Evolutionary conservation across 2,113 vertebrate genomes (phyloP), one percentile per base, ranked within the genome.

Genomic region (Chunga burmeisteri): DNA sequence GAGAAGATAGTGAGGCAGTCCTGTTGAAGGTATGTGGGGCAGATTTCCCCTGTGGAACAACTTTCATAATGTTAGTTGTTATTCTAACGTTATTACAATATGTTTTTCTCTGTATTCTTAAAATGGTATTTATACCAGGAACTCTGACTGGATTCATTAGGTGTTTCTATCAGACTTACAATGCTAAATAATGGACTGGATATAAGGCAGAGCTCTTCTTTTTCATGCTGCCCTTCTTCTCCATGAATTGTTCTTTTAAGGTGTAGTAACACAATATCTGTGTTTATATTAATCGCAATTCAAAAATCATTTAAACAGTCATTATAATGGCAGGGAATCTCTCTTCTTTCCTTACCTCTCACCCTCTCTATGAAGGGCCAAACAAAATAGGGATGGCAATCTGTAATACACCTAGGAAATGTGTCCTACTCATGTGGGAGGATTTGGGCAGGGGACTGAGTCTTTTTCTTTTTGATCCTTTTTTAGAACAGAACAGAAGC

Each of bases 1-100:
- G 23, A 86, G 40, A 70, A 46, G 27, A 30, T 2, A 70, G 7
- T 16, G 50, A 55, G 5, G 16, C 11, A 62, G 19, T 0, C 0
- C 7, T 23, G 25, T 1, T 20, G 23, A 65, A 63, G 44, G n/a
- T 6, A 25, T 5, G 7, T 7, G 7, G 5, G 81, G 30, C 26
- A 70, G 34, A 27, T 53, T 88, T 73, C 17, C 11, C 20, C 11
- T 5, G 5, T 34, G 7, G 47, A 22, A 62, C 26, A 85, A 22
- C 7, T 7, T 53, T 75, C 56, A 86, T 19, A 46, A 3, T 16
- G 38, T 38, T 15, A 52, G 20, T 7, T 81, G 10, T 40, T 42
- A 29, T 42, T 58, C 30, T 79, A 36, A 11, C 23, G 16, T 40
- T 71, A 18, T 21, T 44, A 36, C 3, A 55, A 7, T 21, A 8